phyloP scores from a whole-genome alignment of 2,888 invertebrate genomes.

The Choristoneura rosaceana region DNA sequence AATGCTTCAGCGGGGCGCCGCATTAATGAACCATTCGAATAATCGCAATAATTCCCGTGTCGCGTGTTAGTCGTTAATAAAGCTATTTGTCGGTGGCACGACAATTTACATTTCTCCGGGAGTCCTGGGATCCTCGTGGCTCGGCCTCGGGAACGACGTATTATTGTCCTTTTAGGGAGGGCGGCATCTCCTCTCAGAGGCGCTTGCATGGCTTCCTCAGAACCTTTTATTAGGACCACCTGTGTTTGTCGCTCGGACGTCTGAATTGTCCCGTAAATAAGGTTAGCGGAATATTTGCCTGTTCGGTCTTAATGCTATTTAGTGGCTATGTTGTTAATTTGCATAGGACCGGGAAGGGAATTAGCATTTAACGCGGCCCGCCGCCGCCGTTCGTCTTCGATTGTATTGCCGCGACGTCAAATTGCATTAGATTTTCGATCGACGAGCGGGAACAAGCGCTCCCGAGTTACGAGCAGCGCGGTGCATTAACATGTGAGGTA shows the following conservation, averaged over 20 bases:
- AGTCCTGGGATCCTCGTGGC: constrained; percentile 69
- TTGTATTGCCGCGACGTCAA: constrained; percentile 58
- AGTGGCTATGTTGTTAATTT: constrained; percentile 74
- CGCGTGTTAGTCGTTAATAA: constrained; percentile 82
- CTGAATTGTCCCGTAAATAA: constrained; percentile 85
- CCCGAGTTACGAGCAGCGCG: constrained; percentile 57
- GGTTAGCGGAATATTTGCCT: constrained; percentile 79
- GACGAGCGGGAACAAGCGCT: constrained; percentile 44
- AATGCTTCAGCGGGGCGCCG: constrained; percentile 46
- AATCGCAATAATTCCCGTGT: constrained; percentile 74
- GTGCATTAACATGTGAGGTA: constrained; percentile 73
- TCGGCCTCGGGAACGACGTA: constrained; percentile 79
- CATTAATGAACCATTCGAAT: constrained; percentile 66
- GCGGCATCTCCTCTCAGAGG: constrained; percentile 79
- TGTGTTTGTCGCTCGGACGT: constrained; percentile 80
- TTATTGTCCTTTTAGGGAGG: constrained; percentile 85
- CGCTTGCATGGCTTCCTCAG: constrained; percentile 68
- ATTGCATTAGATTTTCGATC: constrained; percentile 65
- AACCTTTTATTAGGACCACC: constrained; percentile 84
- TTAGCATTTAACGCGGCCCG: constrained; percentile 76
- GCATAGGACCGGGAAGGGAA: constrained; percentile 72
- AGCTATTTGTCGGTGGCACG: constrained; percentile 82
- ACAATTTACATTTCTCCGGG: constrained; percentile 82
- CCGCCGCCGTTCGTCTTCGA: constrained; percentile 58
- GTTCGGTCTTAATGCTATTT: constrained; percentile 75